A percentile compares a stretch with the other conserved stretches of the same genome.
phyloP scores from a whole-genome alignment of 2,888 invertebrate genomes.

The Apantesis nais region DNA sequence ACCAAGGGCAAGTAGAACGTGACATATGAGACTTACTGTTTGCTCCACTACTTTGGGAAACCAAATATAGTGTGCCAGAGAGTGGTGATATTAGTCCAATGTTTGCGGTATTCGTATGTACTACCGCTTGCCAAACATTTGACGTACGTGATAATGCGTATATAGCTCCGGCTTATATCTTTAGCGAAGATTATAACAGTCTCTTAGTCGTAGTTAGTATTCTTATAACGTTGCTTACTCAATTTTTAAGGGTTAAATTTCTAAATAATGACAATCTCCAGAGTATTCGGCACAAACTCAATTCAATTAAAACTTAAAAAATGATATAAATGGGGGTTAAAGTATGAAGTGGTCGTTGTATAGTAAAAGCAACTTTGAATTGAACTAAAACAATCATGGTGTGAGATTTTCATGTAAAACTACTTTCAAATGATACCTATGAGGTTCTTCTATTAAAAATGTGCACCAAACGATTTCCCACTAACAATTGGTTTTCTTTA shows the following conservation, averaged over 20 bases:
- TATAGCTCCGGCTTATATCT: constrained; percentile 8
- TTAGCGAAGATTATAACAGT: constrained; percentile 10
- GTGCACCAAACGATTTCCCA: too few relatives aligned
- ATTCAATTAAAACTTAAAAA: neutral
- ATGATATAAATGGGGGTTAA: too few relatives aligned
- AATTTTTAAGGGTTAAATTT: too few relatives aligned
- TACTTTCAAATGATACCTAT: too few relatives aligned
- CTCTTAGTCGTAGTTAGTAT: constrained; percentile 10
- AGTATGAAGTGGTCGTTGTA: too few relatives aligned
- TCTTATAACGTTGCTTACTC: neutral
- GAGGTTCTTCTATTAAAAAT: too few relatives aligned
- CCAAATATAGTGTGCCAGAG: constrained; percentile 1
- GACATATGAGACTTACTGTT: constrained; percentile 5
- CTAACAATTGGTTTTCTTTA: too few relatives aligned
- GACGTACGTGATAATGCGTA: constrained; percentile 11
- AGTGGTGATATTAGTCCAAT: constrained; percentile 5
- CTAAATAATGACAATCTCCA: too few relatives aligned
- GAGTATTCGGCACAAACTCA: too few relatives aligned
- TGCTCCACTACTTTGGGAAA: neutral
- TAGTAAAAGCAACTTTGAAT: too few relatives aligned
- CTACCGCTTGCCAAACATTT: constrained; percentile 14
- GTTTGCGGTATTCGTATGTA: constrained; percentile 8
- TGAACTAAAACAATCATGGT: too few relatives aligned
- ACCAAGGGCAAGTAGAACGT: constrained; percentile 2
- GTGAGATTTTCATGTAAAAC: too few relatives aligned